phyloP scores from a whole-genome alignment of 2,113 vertebrate species.

The Tympanuchus pallidicinctus region DNA sequence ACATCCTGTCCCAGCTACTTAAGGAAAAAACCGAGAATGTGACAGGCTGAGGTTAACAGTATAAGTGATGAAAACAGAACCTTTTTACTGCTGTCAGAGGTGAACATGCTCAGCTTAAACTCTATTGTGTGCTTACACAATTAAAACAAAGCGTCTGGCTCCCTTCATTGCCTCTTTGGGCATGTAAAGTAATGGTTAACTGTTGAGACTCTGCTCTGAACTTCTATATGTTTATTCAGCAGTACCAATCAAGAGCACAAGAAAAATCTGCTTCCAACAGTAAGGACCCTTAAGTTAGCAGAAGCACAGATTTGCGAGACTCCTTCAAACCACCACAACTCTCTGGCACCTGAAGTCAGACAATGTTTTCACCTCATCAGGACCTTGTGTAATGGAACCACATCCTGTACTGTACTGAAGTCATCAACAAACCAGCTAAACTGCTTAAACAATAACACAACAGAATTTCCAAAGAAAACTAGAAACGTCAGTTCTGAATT shows the following conservation, averaged over 20 bases:
- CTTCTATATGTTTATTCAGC: not conserved
- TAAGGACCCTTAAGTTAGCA: not conserved
- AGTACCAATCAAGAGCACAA: not conserved
- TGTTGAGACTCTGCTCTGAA: not conserved
- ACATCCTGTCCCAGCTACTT: not conserved
- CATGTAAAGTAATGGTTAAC: not conserved
- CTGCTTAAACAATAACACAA: not conserved
- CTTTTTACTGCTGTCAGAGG: not conserved
- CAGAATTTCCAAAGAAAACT: not conserved
- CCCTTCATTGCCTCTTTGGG: not conserved
- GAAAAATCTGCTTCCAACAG: not conserved
- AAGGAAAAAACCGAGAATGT: not conserved
- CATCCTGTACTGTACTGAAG: not conserved
- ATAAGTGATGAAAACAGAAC: not conserved
- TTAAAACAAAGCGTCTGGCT: not conserved
- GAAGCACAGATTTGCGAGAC: not conserved
- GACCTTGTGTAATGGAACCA: not conserved
- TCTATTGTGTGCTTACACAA: not conserved
- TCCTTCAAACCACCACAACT: not conserved
- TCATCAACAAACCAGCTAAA: not conserved
- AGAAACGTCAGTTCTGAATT: fast-evolving
- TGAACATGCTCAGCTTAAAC: not conserved
- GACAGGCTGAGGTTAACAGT: not conserved
- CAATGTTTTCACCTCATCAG: not conserved
- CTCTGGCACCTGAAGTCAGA: not conserved